Base-by-base conservation (phyloP, 2,797 vertebrate species). In the Paramormyrops hopkinsi region DNA sequence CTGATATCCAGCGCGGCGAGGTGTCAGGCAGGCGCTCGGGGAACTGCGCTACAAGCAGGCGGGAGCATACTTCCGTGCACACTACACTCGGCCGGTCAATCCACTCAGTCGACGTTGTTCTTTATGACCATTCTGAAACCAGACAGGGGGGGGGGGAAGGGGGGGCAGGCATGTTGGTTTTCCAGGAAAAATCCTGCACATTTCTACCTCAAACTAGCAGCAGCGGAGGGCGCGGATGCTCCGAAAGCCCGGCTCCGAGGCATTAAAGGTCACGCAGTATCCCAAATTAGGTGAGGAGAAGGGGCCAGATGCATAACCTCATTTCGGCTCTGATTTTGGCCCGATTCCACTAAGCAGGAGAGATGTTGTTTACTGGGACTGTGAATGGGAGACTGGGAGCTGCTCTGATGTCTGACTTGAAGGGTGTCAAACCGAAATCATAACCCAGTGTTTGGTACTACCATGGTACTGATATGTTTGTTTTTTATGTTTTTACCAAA, bases 1-100 rank as follows among this genome's bases (percentile, higher is more conserved):
- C 89, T 88, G 73, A 48, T 88, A 62, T 90, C 37, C 86, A 50
- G 56, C 50, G 25, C 54, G 82, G 69, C 86, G 54, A 88, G 89
- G 86, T 90, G 89, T 90, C 89, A 90, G 73, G 29, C 56, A 84
- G 53, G 88, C 82, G 53, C 86, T 79, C 73, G 3, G 53, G 51
- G 86, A 37, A 46, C 86, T n/a, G 51, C 69, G 11, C 25, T 51
- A 54, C 53, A 79, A 59, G 41, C 53, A 54, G n/a, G 19, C 51
- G 79, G 17, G n/a, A 14, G 41, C 19, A 56, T 22, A 54, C 22
- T 82, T 50, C 56, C 17, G 4, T 59, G 41, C 82, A 85, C n/a
- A 44, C 82, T 56, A 25, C 84, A 54, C 59, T 85, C 59, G 79
- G 54, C 56, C 44, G 56, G 54, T 89, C 82, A 48, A 50, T 84